Evolutionary conservation across 1,140 invertebrate genomes (phyloP).

Genomic region (Diorhabda sublineata): DNA sequence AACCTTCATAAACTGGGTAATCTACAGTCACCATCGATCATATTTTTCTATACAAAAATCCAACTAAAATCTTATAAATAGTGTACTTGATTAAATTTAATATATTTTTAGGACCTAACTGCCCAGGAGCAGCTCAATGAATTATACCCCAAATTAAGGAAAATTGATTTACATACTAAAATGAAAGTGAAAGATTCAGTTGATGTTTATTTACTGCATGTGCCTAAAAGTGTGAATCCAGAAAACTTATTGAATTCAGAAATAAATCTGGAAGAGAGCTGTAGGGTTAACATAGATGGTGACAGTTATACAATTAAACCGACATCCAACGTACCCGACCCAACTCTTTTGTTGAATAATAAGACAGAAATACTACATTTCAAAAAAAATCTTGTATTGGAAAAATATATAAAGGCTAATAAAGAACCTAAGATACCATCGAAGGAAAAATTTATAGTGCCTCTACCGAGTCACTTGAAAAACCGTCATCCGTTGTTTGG

Average conservation of each 20-base stretch:
- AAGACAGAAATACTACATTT: constrained; percentile 16
- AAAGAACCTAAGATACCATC: constrained; percentile 5
- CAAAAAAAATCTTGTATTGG: constrained; percentile 14
- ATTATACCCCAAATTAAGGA: constrained; percentile 3
- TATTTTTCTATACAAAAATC: background rate
- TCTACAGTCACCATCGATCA: background rate
- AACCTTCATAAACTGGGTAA: background rate
- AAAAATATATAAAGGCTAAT: constrained; percentile 21
- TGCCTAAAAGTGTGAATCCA: constrained; percentile 27
- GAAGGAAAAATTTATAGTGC: constrained; percentile 4
- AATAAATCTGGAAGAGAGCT: constrained; percentile 17
- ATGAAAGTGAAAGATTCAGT: background rate
- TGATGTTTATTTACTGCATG: constrained; percentile 18
- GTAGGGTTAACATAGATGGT: constrained; percentile 19
- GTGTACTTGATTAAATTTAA: background rate
- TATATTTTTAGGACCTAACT: background rate
- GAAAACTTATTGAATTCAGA: constrained; percentile 16
- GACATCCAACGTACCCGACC: constrained; percentile 17
- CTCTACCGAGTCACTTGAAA: constrained; percentile 23
- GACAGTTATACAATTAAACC: constrained; percentile 26
- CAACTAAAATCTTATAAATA: background rate
- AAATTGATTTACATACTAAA: background rate
- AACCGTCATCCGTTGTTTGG: constrained; percentile 31
- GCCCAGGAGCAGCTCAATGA: constrained; percentile 3
- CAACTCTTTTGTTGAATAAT: constrained; percentile 16